Base-by-base conservation (phyloP, 2,797 vertebrate genomes). In the Lacerta agilis region DNA sequence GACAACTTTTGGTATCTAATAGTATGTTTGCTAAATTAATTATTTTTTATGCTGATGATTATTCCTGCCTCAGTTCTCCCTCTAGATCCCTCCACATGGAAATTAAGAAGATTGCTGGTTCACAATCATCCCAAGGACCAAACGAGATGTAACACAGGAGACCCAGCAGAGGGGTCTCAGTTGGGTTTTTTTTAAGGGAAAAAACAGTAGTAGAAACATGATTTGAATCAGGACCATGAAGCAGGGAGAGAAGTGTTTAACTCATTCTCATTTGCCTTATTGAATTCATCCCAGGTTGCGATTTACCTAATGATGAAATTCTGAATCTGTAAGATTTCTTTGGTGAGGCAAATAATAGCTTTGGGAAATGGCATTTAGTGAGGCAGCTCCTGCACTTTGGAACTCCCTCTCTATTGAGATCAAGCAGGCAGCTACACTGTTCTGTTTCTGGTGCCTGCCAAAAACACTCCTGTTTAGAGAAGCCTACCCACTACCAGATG, bases 1-100 rank as follows among this genome's bases (percentile, higher is more conserved):
- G 94, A 93, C 86, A 93, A 89, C 88, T 88, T 87, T 90, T 77
- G 82, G 85, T 69, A 76, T 90, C 90, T 87, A 8, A 58, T 0
- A 20, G 79, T 23, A 79, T 1, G 69, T 73, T 78, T 61, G 0
- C 2, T 41, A 17, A 36, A 72, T 55, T 55, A 55, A 55, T 55
- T 55, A 55, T 55, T 55, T 55, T 13, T 55, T 55, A 15, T 55
- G 49, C 13, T 55, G 49, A 55, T 55, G 49, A 15, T 55, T 55
- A 55, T 55, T 55, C 7, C 0, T 0, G 41, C 45, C 73, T 43
- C 0, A 29, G 6, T 3, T 55, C 15, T 33, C 9, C 9, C 6
- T 2, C 11, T 11, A 0, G n/a, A 0, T 0, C 76, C 82, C 72
- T 72, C 80, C 0, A 1, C 33, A 82, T 88, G 33, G 5, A 23